Conservation (phyloP, 2,888 invertebrate genomes). For the Ptilodon capucinus region DNA sequence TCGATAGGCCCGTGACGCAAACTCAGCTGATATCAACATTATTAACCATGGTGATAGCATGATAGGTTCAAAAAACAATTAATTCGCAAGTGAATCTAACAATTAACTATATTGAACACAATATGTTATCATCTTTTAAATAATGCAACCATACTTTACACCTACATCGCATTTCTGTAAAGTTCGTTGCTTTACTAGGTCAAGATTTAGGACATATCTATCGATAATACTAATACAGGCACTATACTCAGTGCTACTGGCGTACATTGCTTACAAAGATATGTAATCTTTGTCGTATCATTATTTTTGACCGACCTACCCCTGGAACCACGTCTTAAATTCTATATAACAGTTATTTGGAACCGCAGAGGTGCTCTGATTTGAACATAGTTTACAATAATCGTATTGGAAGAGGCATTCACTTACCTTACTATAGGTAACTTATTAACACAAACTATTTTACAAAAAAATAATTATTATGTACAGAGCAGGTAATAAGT, state of each 20-base stretch:
- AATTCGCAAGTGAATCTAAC: background rate
- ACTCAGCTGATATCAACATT: slow-evolving; percentile 12
- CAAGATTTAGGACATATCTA: background rate
- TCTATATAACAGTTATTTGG: slow-evolving; percentile 40
- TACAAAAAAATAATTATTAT: slow-evolving; percentile 60
- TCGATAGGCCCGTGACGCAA: slow-evolving; percentile 20
- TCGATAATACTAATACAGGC: background rate
- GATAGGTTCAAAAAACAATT: background rate
- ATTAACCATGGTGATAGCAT: background rate
- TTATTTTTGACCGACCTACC: slow-evolving; percentile 9
- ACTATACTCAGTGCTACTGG: background rate
- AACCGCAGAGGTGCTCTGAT: slow-evolving; percentile 42
- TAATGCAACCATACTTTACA: background rate
- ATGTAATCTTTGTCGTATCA: slow-evolving; percentile 17
- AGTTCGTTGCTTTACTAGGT: too few relatives aligned
- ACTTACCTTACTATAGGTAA: slow-evolving; percentile 40
- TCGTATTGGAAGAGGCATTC: slow-evolving; percentile 53
- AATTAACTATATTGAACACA: background rate
- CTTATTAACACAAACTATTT: slow-evolving; percentile 43
- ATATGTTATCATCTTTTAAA: background rate
- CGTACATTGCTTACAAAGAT: slow-evolving; percentile 16
- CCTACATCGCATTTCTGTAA: background rate
- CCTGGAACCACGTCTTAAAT: background rate
- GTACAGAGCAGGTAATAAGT: slow-evolving; percentile 64
- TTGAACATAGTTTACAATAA: slow-evolving; percentile 45